Conservation (phyloP, 2,113 vertebrate species). For the Meleagris gallopavo region DNA sequence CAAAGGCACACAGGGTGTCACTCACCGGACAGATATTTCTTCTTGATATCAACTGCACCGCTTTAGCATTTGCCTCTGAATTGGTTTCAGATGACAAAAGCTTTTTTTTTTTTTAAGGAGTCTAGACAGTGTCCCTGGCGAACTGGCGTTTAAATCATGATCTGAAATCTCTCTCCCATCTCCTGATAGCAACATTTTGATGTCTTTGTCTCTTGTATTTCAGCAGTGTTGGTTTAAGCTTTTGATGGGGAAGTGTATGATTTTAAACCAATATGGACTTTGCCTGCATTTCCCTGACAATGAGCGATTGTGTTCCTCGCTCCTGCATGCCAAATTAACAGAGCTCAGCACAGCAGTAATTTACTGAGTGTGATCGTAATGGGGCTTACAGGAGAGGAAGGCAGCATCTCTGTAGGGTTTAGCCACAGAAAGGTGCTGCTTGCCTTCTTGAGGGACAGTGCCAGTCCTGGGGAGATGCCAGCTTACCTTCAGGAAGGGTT, state of each 20-base stretch:
- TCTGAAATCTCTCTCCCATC: background rate
- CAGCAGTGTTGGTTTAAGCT: background rate
- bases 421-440: background rate
- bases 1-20: background rate
- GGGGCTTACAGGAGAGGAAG: background rate
- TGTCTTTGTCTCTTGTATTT: background rate
- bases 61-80: constrained; percentile 38
- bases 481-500: background rate
- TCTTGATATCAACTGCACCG: background rate
- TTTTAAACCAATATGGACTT: constrained; percentile 12
- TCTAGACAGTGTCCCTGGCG: constrained; percentile 56
- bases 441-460: background rate
- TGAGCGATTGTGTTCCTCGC: background rate
- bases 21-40: background rate
- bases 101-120: background rate
- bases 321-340: background rate
- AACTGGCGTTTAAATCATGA: background rate
- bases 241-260: background rate
- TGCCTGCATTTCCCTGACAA: constrained; percentile 14
- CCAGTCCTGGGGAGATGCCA: background rate
- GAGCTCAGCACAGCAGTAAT: background rate
- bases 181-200: background rate
- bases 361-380: background rate
- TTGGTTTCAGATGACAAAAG: constrained; percentile 61
- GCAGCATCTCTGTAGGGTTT: background rate